Percentiles rank a stretch among this genome's conserved stretches.
Evolutionary conservation across 2,797 vertebrate species (phyloP).

Genomic region (Coranthus polyacanthus): DNA sequence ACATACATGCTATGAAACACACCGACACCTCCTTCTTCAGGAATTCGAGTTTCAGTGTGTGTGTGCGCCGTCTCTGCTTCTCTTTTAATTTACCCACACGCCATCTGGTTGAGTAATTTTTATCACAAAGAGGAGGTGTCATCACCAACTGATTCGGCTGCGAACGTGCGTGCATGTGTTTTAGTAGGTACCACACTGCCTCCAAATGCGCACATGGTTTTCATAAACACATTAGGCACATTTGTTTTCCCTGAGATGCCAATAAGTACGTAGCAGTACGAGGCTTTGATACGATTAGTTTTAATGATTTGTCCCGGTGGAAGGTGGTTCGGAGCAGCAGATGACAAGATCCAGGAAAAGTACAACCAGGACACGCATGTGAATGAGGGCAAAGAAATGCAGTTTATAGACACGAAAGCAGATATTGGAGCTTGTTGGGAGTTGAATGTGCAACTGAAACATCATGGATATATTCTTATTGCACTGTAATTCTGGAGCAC

Average conservation of each 20-base stretch:
- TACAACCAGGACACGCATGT: neutral
- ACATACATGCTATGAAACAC: slow-evolving; percentile 28
- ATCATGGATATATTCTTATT: too few relatives aligned
- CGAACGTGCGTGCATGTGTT: slow-evolving; percentile 14
- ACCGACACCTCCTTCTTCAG: slow-evolving; percentile 1
- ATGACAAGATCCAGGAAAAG: neutral
- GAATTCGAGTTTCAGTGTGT: slow-evolving; percentile 17
- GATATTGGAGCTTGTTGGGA: too few relatives aligned
- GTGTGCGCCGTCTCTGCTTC: slow-evolving; percentile 33
- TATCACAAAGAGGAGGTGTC: slow-evolving; percentile 58
- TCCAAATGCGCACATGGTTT: slow-evolving; percentile 2
- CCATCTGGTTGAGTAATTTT: slow-evolving; percentile 70
- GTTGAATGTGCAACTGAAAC: too few relatives aligned
- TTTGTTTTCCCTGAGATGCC: slow-evolving; percentile 9
- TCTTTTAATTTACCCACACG: slow-evolving; percentile 64
- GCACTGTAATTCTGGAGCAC: too few relatives aligned
- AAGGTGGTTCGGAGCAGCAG: neutral
- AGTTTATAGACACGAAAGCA: too few relatives aligned
- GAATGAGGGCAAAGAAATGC: neutral
- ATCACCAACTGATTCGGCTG: slow-evolving; percentile 42
- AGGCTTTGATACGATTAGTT: slow-evolving; percentile 12
- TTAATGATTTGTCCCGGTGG: neutral
- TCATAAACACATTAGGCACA: slow-evolving; percentile 14
- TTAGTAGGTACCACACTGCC: neutral
- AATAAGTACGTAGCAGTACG: slow-evolving; percentile 2